Evolutionary conservation across 2,113 vertebrate genomes (phyloP), one percentile per base, ranked within the genome.

Genomic region (Hiodon alosoides): DNA sequence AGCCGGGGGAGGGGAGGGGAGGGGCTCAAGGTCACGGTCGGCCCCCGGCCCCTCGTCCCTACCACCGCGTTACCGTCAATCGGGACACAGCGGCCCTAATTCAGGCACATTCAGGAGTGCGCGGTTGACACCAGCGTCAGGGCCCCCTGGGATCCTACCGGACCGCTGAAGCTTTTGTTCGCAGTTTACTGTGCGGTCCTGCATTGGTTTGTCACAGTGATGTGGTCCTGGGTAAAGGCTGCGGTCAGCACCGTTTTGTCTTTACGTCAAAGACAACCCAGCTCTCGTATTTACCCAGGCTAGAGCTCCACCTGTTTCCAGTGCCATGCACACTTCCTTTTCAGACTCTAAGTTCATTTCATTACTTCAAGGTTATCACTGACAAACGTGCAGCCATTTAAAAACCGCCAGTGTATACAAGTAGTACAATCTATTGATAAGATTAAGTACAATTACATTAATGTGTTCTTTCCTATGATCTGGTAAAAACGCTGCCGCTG

Each of bases 1-100:
- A 73, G 67, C 75, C 64, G 8, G 70, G 67, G 62, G 79, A 74
- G 76, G 64, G 69, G 73, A 87, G 87, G 88, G 89, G 88, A 85
- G 89, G 90, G 86, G 89, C 85, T 88, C 88, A 93, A 94, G 93
- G 93, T 94, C 91, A 92, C 75, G 57, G 89, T 82, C 84, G 86
- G 86, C 89, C 86, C 89, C 65, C 53, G 50, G 77, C 51, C 74
- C 73, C 80, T 72, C 79, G 77, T 71, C 16, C 14, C 65, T 46
- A 58, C 66, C 10, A 16, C 68, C 6, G 58, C 55, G 16, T 31
- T 46, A 64, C 51, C 59, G 16, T 59, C n/a, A 53, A 46, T 7
- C 52, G 48, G 62, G 48, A 16, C 75, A 77, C 55, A 46, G 66
- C 66, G 51, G 70, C 60, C 66, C 46, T 10, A 17, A 9, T 54